Conservation (phyloP, 1,140 invertebrate genomes). For the Cepaea nemoralis region DNA sequence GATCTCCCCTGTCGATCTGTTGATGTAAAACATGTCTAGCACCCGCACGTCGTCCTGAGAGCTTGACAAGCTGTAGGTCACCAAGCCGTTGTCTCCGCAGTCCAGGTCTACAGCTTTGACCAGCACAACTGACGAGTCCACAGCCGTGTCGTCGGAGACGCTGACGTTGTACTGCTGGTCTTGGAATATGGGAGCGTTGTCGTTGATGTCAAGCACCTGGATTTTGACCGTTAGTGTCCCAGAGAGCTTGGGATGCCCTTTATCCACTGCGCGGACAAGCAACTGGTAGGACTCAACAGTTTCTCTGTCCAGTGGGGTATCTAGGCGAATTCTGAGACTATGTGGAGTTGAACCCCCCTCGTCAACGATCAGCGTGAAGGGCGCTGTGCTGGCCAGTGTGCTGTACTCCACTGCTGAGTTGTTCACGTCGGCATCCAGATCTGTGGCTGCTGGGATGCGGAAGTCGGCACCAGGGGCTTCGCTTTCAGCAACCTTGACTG, state of each 20-base stretch:
- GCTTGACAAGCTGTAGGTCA: conserved; percentile 82
- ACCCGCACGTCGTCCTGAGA: conserved; percentile 48
- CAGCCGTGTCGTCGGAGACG: conserved; percentile 53
- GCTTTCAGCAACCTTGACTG: conserved; percentile 52
- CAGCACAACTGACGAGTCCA: conserved; percentile 74
- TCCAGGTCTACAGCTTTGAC: conserved; percentile 91
- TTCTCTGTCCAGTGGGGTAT: conserved; percentile 82
- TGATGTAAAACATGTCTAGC: conserved; percentile 54
- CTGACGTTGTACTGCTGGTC: conserved; percentile 51
- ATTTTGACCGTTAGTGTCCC: conserved; percentile 59
- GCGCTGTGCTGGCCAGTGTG: conserved; percentile 32
- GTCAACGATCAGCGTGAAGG: conserved; percentile 54
- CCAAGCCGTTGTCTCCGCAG: conserved; percentile 91
- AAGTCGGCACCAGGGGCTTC: conserved; percentile 44
- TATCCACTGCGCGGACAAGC: conserved; percentile 89
- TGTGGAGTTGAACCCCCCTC: conserved; percentile 22
- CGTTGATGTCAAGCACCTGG: conserved; percentile 83
- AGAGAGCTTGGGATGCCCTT: conserved; percentile 82
- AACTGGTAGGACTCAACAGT: conserved; percentile 88
- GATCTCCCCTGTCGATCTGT: conserved; percentile 55
- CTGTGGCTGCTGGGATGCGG: conserved; percentile 51
- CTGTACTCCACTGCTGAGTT: conserved; percentile 56
- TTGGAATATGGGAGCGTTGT: conserved; percentile 84
- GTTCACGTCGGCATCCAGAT: conserved; percentile 53
- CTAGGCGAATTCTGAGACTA: conserved; percentile 54